Percentiles rank a stretch among this genome's conserved stretches.
phyloP scores from a whole-genome alignment of 2,888 invertebrate species.

The Volucella zonaria region DNA sequence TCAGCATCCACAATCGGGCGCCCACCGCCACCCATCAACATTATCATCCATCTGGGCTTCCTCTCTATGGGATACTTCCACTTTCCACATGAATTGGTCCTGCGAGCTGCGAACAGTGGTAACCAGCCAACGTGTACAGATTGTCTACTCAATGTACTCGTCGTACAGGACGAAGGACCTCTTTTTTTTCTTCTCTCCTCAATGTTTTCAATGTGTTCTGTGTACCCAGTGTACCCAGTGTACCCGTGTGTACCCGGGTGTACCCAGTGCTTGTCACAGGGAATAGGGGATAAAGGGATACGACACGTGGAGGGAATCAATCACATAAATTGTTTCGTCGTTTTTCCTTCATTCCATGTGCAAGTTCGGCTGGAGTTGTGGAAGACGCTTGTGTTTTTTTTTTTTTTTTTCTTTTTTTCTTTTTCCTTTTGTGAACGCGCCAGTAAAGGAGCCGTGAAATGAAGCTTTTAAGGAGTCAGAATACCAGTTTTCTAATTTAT shows the following conservation, averaged over 20 bases:
- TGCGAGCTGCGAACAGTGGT: conserved; percentile 65
- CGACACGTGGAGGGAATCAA: conserved; percentile 73
- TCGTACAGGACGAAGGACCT: conserved; percentile 38
- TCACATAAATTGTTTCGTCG: conserved; percentile 74
- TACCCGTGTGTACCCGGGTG: conserved; percentile 15
- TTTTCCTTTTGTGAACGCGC: background rate
- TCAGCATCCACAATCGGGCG: background rate
- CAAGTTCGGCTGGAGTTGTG: no score
- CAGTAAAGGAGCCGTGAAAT: conserved; percentile 72
- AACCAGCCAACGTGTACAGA: conserved; percentile 70
- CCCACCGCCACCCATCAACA: background rate
- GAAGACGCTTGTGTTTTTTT: background rate
- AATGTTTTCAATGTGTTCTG: no score
- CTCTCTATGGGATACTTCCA: conserved; percentile 64
- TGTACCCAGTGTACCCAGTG: no score
- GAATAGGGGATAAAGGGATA: conserved; percentile 67
- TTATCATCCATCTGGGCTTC: conserved; percentile 3
- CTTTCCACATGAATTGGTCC: conserved; percentile 68
- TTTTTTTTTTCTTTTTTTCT: no score
- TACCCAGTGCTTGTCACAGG: conserved; percentile 59
- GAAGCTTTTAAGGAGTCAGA: conserved; percentile 72
- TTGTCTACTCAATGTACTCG: conserved; percentile 62
- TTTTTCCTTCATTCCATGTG: conserved; percentile 49
- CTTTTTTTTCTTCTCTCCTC: conserved; percentile 18
- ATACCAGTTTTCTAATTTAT: conserved; percentile 71